phyloP scores from a whole-genome alignment of 2,888 invertebrate species.

The Aproaerema taeniolella region DNA sequence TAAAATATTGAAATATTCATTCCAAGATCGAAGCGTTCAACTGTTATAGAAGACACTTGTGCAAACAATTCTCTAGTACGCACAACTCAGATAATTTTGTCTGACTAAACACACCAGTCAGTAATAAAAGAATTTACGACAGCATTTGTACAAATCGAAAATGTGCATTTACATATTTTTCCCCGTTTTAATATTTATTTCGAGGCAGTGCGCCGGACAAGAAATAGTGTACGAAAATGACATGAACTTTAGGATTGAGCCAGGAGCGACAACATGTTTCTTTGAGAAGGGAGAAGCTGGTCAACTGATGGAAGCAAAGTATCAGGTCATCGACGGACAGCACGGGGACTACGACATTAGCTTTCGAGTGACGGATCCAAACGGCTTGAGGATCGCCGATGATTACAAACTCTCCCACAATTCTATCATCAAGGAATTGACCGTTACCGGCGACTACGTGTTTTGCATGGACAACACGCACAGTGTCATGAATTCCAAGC shows the following conservation, averaged over 20 bases:
- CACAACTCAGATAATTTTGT: too few relatives aligned
- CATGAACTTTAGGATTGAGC: slow-evolving; percentile 54
- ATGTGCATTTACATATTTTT: too few relatives aligned
- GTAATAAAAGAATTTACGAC: too few relatives aligned
- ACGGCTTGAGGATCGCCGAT: slow-evolving; percentile 75
- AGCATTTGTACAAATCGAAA: too few relatives aligned
- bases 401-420: slow-evolving; percentile 84
- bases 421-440: slow-evolving; percentile 79
- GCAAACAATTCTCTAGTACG: too few relatives aligned
- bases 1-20: too few relatives aligned
- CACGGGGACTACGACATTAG: slow-evolving; percentile 90
- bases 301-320: slow-evolving; percentile 56
- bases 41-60: too few relatives aligned
- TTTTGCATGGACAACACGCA: slow-evolving; percentile 93
- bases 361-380: slow-evolving; percentile 83
- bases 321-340: slow-evolving; percentile 86
- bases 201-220: slow-evolving; percentile 19
- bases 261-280: slow-evolving; percentile 54
- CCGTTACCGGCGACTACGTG: slow-evolving; percentile 83
- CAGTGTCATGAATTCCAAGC: slow-evolving; percentile 87
- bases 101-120: too few relatives aligned
- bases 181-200: neutral
- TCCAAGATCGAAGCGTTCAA: too few relatives aligned
- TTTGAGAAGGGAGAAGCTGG: slow-evolving; percentile 51
- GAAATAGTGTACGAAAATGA: slow-evolving; percentile 49